Conservation (phyloP, 2,113 vertebrate genomes). For the Athene noctua region DNA sequence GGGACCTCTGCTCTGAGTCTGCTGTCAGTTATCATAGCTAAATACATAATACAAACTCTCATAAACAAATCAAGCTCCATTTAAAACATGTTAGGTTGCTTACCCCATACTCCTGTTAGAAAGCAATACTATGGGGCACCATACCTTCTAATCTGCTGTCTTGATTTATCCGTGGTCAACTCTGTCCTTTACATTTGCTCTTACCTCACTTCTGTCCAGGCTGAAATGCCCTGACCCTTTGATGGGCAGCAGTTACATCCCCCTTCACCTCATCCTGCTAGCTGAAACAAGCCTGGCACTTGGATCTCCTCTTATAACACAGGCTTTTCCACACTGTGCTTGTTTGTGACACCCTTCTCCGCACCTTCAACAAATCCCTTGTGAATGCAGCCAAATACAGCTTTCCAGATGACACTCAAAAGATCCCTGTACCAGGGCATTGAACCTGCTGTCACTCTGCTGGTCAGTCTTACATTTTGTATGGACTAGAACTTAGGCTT, state of each 20-base stretch:
- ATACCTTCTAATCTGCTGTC: neutral
- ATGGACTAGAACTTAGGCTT: fast-evolving
- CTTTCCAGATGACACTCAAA: neutral
- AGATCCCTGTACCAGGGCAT: neutral
- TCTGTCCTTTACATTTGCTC: neutral
- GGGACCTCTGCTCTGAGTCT: neutral
- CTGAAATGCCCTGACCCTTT: neutral
- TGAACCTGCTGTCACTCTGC: neutral
- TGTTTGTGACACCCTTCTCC: neutral
- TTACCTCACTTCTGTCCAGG: neutral
- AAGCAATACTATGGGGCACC: neutral
- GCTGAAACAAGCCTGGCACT: neutral
- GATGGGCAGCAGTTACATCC: neutral
- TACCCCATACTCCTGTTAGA: neutral
- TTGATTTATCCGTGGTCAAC: neutral
- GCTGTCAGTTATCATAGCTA: neutral
- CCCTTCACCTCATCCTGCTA: neutral
- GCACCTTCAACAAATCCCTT: neutral
- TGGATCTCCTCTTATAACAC: neutral
- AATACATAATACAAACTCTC: neutral
- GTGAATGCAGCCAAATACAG: neutral
- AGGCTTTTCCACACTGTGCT: neutral
- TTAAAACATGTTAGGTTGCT: neutral
- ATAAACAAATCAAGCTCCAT: neutral
- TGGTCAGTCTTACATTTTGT: neutral